phyloP scores from a whole-genome alignment of 2,797 vertebrate species.

The Artibeus lituratus region DNA sequence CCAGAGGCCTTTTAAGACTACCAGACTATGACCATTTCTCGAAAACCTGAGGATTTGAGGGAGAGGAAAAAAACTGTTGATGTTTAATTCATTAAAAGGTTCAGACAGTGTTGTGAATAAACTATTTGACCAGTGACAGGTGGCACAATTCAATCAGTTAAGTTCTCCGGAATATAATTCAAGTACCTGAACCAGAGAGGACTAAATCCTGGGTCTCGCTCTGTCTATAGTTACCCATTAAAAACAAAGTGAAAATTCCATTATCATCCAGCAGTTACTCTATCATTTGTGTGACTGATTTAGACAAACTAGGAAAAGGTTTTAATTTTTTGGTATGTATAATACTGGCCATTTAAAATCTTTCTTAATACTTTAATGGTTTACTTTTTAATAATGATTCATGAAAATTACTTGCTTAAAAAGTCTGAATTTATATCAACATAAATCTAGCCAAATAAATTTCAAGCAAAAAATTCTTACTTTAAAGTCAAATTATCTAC shows the following conservation, averaged over 20 bases:
- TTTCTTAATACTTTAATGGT: not conserved
- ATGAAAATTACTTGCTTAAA: not conserved
- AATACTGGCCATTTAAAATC: not conserved
- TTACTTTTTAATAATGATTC: constrained; percentile 9
- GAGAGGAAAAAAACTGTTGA: not conserved
- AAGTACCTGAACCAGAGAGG: not conserved
- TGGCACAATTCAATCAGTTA: not conserved
- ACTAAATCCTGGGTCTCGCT: not conserved
- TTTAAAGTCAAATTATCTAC: not conserved
- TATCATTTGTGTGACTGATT: not conserved
- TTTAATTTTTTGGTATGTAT: not conserved
- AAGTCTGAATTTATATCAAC: not conserved
- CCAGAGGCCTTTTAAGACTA: not conserved
- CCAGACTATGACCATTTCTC: not conserved
- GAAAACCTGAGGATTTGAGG: not conserved
- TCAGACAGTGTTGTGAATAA: constrained; percentile 6
- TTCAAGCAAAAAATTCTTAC: not conserved
- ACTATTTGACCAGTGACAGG: not conserved
- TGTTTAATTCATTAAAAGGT: not conserved
- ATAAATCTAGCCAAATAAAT: not conserved
- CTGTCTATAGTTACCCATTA: not conserved
- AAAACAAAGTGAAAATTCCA: not conserved
- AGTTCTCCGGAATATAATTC: not conserved
- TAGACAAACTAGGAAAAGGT: not conserved
- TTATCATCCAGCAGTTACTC: not conserved